phyloP scores from a whole-genome alignment of 1,140 invertebrate species.

The Heterodera schachtii region DNA sequence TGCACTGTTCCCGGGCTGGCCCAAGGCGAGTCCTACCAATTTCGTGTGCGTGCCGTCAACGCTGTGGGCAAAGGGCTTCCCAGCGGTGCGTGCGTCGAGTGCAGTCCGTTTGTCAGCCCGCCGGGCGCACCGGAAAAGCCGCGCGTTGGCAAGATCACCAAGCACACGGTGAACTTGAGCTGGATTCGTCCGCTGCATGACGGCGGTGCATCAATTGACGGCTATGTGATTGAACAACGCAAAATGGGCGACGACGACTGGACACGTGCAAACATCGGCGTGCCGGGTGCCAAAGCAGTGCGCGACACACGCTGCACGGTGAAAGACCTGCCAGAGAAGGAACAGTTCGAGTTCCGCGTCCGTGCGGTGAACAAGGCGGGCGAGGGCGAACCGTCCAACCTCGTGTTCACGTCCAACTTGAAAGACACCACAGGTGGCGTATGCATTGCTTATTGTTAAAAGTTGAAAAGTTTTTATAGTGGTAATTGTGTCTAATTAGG shows the following conservation, averaged over 20 bases:
- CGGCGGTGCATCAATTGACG: conserved; percentile 90
- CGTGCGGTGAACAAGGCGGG: conserved; percentile 94
- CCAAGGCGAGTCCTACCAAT: conserved; percentile 88
- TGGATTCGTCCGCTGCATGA: conserved; percentile 89
- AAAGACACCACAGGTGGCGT: conserved; percentile 79
- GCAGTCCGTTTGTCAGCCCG: conserved; percentile 69
- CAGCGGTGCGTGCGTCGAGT: conserved; percentile 86
- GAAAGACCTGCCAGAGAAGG: conserved; percentile 86
- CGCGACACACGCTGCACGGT: conserved; percentile 67
- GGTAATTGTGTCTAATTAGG: too few relatives aligned
- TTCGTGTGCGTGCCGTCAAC: conserved; percentile 88
- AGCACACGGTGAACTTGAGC: conserved; percentile 88
- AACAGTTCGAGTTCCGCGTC: conserved; percentile 92
- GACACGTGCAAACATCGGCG: conserved; percentile 35
- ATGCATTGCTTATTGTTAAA: too few relatives aligned
- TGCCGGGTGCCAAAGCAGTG: conserved; percentile 38
- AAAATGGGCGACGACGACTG: conserved; percentile 60
- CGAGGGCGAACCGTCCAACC: conserved; percentile 83
- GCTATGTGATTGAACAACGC: conserved; percentile 86
- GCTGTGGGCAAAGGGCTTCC: conserved; percentile 92
- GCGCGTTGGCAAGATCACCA: conserved; percentile 76
- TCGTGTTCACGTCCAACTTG: conserved; percentile 80
- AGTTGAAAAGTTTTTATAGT: too few relatives aligned
- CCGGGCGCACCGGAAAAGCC: conserved; percentile 89
- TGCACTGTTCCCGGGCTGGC: conserved; percentile 87